Evolutionary conservation across 2,113 vertebrate species (phyloP), one percentile per base, ranked within the genome.

Genomic region (Asarcornis scutulata): DNA sequence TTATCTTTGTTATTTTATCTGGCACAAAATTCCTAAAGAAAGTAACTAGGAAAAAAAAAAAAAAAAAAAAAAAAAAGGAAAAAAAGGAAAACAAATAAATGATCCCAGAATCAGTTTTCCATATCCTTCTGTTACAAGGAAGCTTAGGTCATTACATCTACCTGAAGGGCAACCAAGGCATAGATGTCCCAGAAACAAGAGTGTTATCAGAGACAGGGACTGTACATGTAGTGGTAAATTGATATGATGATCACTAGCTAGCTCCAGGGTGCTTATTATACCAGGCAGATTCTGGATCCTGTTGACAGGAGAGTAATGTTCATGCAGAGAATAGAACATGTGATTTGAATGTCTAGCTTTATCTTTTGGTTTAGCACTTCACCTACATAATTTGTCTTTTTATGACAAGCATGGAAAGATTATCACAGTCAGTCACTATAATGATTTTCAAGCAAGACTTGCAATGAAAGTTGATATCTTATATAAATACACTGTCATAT

Each of bases 101-200:
- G 46, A 18, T 48, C 46, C 7, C 3, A 56, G 5, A 63, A 20
- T n/a, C 10, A 4, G 7, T 48, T 86, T 0, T 0, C 7, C 23
- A 48, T 20, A 5, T 38, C 22, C 3, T 66, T 9, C 22, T 13
- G 12, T n/a, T 58, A 60, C 15, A 66, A 8, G 15, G 20, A 56
- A 59, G 11, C 11, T 6, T 44, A 56, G 32, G 18, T 52, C 55
- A 81, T 4, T 21, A 18, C 7, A 18, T 67, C 40, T 85, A 88
- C 66, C 71, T 82, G 34, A 82, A 74, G 36, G 56, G 10, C 40
- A 62, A 6, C 11, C 6, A 81, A 16, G 44, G 12, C 7, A 15
- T 11, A 36, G 50, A 36, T 18, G 16, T 42, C 34, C 32, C 34
- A 86, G 69, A 58, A 12, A 68, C 14, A 46, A 32, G 38, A 56